Percentiles rank a stretch among this genome's conserved stretches.
Conservation (phyloP, 2,888 invertebrate species). For the Leptura quadrifasciata region DNA sequence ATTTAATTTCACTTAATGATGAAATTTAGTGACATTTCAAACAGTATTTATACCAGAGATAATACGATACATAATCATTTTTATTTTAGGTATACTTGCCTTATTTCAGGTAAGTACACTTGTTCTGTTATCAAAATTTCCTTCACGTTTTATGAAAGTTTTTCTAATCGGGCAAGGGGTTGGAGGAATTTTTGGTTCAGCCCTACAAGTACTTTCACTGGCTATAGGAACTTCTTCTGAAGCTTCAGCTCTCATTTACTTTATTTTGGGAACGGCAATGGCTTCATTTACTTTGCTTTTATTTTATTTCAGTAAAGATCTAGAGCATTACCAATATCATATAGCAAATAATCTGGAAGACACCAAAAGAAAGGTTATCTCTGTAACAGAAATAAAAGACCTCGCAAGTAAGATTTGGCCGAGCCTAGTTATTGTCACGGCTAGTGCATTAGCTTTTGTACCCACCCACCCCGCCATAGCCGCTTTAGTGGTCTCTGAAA, state of each 20-base stretch:
- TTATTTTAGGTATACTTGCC: conserved; percentile 25
- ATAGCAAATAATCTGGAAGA: conserved; percentile 42
- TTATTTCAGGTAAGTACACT: conserved; percentile 39
- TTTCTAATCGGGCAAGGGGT: conserved; percentile 47
- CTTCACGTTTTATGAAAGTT: conserved; percentile 47
- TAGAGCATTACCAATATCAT: conserved; percentile 36
- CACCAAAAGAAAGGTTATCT: conserved; percentile 42
- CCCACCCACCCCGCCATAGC: conserved; percentile 50
- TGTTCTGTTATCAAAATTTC: conserved; percentile 50
- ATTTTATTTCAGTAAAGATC: conserved; percentile 34
- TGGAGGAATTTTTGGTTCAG: conserved; percentile 45
- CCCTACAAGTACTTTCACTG: conserved; percentile 44
- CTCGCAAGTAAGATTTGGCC: conserved; percentile 48
- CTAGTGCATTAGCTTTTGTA: conserved; percentile 37
- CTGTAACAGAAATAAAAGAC: conserved; percentile 29
- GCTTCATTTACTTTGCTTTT: conserved; percentile 40
- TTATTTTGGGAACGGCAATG: conserved; percentile 43
- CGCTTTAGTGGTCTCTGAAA: conserved; percentile 53
- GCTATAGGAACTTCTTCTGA: conserved; percentile 43
- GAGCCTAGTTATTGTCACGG: conserved; percentile 44
- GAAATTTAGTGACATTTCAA: too few relatives aligned
- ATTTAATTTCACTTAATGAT: neutral
- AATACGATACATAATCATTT: neutral
- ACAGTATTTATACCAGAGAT: too few relatives aligned
- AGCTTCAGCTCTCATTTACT: conserved; percentile 50